Evolutionary conservation across 2,797 vertebrate species (phyloP).

Genomic region (Poeciliopsis turneri): DNA sequence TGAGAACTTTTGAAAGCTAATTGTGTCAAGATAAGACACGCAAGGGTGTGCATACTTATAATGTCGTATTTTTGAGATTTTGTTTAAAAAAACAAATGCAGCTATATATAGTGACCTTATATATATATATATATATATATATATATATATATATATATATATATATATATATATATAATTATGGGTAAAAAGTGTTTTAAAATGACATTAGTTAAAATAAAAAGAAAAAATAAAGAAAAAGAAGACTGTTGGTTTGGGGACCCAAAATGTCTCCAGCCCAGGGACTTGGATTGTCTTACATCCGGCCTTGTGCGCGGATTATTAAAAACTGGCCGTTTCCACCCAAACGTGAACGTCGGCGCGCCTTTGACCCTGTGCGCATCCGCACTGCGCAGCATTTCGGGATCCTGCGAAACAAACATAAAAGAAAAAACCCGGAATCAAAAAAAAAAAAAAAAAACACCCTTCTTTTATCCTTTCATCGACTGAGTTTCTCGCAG

Average conservation of each 20-base stretch:
- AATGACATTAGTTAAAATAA: neutral
- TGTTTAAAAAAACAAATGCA: neutral
- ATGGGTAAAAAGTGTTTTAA: neutral
- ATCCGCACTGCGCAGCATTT: slow-evolving; percentile 58
- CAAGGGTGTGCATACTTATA: neutral
- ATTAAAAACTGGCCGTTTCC: neutral
- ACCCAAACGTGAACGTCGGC: slow-evolving; percentile 16
- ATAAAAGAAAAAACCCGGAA: neutral
- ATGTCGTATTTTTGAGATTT: neutral
- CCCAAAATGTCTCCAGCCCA: neutral
- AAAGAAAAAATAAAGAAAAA: neutral
- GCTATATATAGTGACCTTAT: too few species aligned
- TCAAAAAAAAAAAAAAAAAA: too few species aligned
- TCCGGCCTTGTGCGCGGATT: neutral
- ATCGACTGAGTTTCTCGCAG: slow-evolving; percentile 57
- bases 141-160: too few species aligned
- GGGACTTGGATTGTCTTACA: neutral
- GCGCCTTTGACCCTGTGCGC: slow-evolving; percentile 35
- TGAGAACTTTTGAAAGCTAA: neutral
- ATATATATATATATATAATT: neutral
- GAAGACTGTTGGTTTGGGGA: neutral
- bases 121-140: too few species aligned
- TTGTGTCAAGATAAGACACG: neutral
- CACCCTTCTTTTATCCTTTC: slow-evolving; percentile 44
- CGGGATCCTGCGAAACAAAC: slow-evolving; percentile 7